Evolutionary conservation across 2,797 vertebrate genomes (phyloP), one percentile per base, ranked within the genome.

Genomic region (Sebastes vulpes): DNA sequence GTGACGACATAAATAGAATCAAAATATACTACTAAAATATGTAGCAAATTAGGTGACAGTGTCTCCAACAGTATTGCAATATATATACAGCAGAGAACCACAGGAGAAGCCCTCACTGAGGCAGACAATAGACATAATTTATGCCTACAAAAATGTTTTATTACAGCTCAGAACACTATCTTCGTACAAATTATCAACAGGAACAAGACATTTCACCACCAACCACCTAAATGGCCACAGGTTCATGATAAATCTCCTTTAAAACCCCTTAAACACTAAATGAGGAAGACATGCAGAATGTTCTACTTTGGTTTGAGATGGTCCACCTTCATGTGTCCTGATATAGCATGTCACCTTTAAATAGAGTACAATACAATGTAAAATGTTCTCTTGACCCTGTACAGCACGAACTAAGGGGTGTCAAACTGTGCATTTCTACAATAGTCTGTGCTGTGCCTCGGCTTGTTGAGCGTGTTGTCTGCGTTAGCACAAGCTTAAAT

Each of bases 281-380:
- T 42, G 3, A 42, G 38, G 14, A 42, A 35, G 10, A 35, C 3
- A 35, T 18, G 4, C 1, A 18, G 7, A 18, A 28, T 42, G 20
- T 57, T 31, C 23, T 25, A 53, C 12, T n/a, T 9, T 16, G 14
- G 11, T 52, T 95, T 93, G 97, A 95, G 82, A 97, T 52, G 38
- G 9, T n/a, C 29, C 8, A 12, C 18, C 94, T 83, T 93, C 96
- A 94, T 97, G 96, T 56, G 96, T 97, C 95, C 97, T 97, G 10
- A 31, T 25, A 11, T 3, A 18, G 2, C 31, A 26, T 68, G 26
- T 86, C 48, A 72, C 50, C 26, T 68, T 77, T 18, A 54, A 54
- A 21, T 3, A 14, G 4, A 35, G 52, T 4, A 35, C 26, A 61
- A 26, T 1, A 25, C 29, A 61, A 21, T 58, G 16, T 31, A 9